phyloP scores from a whole-genome alignment of 1,140 invertebrate species.

The Apis laboriosa region DNA sequence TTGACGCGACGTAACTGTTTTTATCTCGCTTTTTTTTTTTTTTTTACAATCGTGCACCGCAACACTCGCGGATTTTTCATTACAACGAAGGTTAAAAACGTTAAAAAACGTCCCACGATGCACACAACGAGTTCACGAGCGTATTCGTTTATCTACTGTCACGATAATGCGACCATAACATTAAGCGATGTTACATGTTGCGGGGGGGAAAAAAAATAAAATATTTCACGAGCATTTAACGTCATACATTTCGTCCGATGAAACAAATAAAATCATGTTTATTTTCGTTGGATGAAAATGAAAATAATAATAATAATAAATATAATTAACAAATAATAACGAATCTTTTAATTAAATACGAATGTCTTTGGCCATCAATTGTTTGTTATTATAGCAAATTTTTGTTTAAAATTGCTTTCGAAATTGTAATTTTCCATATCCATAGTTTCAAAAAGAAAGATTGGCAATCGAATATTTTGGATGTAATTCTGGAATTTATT shows the following conservation, averaged over 20 bases:
- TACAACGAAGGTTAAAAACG: not conserved
- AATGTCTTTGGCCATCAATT: too few relatives aligned
- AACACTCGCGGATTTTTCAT: slow-evolving; percentile 16
- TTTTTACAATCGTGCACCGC: not conserved
- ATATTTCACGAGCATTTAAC: not conserved
- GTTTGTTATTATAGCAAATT: too few relatives aligned
- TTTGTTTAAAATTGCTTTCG: too few relatives aligned
- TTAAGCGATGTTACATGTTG: not conserved
- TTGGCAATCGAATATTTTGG: too few relatives aligned
- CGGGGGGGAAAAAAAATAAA: not conserved
- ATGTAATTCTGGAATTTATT: too few relatives aligned
- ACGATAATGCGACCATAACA: slow-evolving; percentile 4
- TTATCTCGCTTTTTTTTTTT: not conserved
- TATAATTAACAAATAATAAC: too few relatives aligned
- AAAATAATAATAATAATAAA: too few relatives aligned
- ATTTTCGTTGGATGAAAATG: slow-evolving; percentile 3
- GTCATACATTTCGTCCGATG: not conserved
- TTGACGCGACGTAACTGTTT: not conserved
- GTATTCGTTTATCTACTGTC: not conserved
- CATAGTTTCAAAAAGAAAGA: too few relatives aligned
- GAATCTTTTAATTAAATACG: too few relatives aligned
- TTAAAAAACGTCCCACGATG: not conserved
- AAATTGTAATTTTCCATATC: too few relatives aligned
- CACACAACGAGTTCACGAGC: not conserved
- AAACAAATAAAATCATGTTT: slow-evolving; percentile 7